phyloP scores from a whole-genome alignment of 2,797 vertebrate genomes.

The Artibeus lituratus region DNA sequence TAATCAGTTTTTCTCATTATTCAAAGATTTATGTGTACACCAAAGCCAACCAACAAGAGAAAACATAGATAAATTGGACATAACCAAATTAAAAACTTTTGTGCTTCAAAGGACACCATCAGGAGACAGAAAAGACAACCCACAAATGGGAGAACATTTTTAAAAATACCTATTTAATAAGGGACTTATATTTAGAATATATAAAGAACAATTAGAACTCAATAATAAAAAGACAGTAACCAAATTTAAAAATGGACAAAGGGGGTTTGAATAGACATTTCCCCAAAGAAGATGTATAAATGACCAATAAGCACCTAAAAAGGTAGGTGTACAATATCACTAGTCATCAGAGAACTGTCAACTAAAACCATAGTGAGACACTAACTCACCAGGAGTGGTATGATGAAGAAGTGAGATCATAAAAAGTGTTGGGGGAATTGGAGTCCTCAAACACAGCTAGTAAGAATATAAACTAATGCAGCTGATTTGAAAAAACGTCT shows the following conservation, averaged over 20 bases:
- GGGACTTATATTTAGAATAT: neutral
- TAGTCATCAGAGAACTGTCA: neutral
- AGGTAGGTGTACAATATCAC: neutral
- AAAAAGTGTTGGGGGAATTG: neutral
- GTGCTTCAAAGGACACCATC: neutral
- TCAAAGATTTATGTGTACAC: neutral
- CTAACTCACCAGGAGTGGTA: neutral
- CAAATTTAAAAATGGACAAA: neutral
- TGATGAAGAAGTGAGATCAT: neutral
- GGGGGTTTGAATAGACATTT: neutral
- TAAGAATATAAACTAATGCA: neutral
- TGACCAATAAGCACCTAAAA: neutral
- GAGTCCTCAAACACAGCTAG: neutral
- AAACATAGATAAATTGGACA: neutral
- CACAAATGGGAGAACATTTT: neutral
- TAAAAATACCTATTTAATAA: neutral
- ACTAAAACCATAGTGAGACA: neutral
- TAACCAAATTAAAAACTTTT: neutral
- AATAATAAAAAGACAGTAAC: neutral
- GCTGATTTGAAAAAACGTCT: neutral
- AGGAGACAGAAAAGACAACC: neutral
- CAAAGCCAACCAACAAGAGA: neutral
- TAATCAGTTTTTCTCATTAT: neutral
- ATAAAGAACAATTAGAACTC: neutral
- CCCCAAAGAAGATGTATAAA: neutral